Base-by-base conservation (phyloP, 2,888 invertebrate species). In the Philonicus albiceps region DNA sequence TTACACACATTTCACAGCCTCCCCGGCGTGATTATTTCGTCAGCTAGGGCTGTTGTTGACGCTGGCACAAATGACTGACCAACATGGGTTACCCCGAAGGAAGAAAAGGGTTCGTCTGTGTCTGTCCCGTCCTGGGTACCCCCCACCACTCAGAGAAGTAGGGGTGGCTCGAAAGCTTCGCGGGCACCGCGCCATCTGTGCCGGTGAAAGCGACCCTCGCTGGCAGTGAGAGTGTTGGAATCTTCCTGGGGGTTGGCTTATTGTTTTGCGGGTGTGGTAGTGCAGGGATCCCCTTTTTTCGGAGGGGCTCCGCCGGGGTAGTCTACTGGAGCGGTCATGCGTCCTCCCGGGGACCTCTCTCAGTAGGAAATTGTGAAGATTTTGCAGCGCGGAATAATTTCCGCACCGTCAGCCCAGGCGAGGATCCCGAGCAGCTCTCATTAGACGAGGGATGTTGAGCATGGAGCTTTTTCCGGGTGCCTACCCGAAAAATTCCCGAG, bases 391-490 rank as follows among this genome's bases (percentile, higher is more conserved):
- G 49, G 31, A 80, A 80, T 80, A 53, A 81, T 55, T 81, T 81
- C 34, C 34, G 64, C 81, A 64, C 78, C 49, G 49, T 19, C 64
- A 22, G 64, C 22, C 22, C 13, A n/a, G 22, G 30, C 78, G 55
- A 7, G 34, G 64, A 31, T 2, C 27, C 37, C 34, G n/a, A 74
- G 37, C 31, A 55, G 55, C 55, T 81, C 55, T 81, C 81, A 81
- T 81, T 81, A 81, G 19, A 30, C 16, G 64, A 81, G 55, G 81
- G 64, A 81, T 81, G 81, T 81, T 55, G 64, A 81, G 81, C 64
- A 13, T 80, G 27, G 73, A 84, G 84, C 84, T 84, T 84, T 64
- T 84, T 84, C 84, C 73, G 84, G 84, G 84, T 84, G 55, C 72
- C 43, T 40, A 73, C 37, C 73, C 84, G 27, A 73, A 81, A 81